These are phyloP conservation scores for Parapsyche elsis DNA, from an alignment of 1,140 invertebrate genomes.

Conservation along the genomic window DNA sequence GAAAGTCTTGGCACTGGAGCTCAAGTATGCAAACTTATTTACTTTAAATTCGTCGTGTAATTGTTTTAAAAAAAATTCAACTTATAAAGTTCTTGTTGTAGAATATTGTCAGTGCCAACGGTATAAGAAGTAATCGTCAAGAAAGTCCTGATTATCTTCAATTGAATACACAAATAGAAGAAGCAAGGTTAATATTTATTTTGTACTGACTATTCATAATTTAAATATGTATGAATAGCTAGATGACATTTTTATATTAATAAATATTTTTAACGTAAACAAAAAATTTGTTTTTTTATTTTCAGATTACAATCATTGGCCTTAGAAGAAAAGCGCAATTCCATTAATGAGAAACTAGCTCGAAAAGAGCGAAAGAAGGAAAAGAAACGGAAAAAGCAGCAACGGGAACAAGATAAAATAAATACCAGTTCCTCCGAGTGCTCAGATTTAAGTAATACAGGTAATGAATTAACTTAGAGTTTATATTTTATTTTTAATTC, in stretches of 20 bases:
- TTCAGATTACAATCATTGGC: conserved; percentile 69
- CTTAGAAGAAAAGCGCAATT: conserved; percentile 76
- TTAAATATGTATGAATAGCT: conserved; percentile 4
- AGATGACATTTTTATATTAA: conserved; percentile 11
- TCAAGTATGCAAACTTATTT: neutral
- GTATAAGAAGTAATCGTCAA: conserved; percentile 67
- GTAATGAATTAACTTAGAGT: conserved; percentile 19
- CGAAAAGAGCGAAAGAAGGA: conserved; percentile 78
- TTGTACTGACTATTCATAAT: neutral
- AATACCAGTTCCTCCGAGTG: conserved; percentile 53
- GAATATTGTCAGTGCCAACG: conserved; percentile 64
- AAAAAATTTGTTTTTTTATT: neutral
- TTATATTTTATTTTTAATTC: conserved; percentile 29
- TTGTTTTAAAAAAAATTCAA: neutral
- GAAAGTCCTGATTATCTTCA: conserved; percentile 77
- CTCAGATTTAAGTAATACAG: conserved; percentile 56
- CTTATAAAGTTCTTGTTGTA: conserved; percentile 25
- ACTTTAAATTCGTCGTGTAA: neutral
- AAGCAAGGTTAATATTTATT: conserved; percentile 72
- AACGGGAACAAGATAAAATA: conserved; percentile 60
- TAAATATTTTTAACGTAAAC: neutral
- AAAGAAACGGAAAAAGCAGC: conserved; percentile 76
- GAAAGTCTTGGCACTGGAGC: conserved; percentile 65
- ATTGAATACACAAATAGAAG: conserved; percentile 78
- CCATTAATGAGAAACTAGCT: conserved; percentile 78